A percentile compares a stretch with the other conserved stretches of the same genome.
phyloP scores from a whole-genome alignment of 1,140 invertebrate genomes.

The Oncopodura yosiiana region DNA sequence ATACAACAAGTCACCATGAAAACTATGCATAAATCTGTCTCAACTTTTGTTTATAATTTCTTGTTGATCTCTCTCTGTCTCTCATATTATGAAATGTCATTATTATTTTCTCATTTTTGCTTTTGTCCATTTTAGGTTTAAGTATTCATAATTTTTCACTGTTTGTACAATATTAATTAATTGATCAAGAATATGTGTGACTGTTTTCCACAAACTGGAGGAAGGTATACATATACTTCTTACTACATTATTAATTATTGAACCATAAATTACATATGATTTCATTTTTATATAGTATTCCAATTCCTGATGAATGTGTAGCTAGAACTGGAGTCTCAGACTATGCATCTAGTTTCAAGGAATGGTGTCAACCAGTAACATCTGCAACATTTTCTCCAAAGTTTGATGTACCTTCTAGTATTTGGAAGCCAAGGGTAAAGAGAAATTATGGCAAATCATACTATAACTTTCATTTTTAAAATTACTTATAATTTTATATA shows the following conservation, averaged over 20 bases:
- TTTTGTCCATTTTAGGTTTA: too few relatives aligned
- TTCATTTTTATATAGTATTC: conserved; percentile 1
- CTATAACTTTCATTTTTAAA: not conserved
- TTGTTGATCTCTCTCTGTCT: too few relatives aligned
- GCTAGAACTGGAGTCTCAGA: conserved; percentile 21
- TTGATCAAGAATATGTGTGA: conserved; percentile 17
- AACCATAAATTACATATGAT: not conserved
- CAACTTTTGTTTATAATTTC: too few relatives aligned
- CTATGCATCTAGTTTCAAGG: conserved; percentile 24
- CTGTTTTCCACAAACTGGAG: conserved; percentile 24
- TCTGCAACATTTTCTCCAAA: conserved; percentile 5
- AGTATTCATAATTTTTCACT: not conserved
- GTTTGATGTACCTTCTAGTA: not conserved
- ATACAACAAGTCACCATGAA: too few relatives aligned
- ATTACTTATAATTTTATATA: not conserved
- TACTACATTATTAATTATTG: not conserved
- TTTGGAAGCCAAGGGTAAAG: conserved; percentile 5
- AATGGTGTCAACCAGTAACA: conserved; percentile 19
- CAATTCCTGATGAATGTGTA: conserved; percentile 13
- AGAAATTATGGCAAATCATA: not conserved
- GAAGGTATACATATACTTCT: conserved; percentile 1
- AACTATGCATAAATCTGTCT: too few relatives aligned
- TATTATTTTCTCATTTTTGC: too few relatives aligned
- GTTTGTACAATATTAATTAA: not conserved
- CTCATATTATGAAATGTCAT: too few relatives aligned